Evolutionary conservation across 2,113 vertebrate genomes (phyloP).

Genomic region (Sylvilagus bachmani): DNA sequence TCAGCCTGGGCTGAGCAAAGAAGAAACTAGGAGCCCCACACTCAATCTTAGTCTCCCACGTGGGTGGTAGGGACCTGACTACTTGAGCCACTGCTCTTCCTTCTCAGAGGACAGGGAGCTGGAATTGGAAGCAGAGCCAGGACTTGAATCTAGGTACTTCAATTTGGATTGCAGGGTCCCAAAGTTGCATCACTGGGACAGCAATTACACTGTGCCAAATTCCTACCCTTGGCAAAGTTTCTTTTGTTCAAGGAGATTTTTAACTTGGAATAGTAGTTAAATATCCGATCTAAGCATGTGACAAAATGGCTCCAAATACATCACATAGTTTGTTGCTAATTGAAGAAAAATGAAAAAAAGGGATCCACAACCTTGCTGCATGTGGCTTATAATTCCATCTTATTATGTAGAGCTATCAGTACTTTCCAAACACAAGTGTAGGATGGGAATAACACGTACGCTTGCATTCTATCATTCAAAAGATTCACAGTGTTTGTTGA

Average conservation of each 20-base stretch:
- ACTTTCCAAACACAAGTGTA: slow-evolving; percentile 1
- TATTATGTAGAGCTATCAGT: background rate
- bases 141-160: too few species aligned
- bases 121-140: too few species aligned
- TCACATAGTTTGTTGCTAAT: background rate
- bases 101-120: too few species aligned
- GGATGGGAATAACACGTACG: background rate
- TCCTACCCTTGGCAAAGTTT: background rate
- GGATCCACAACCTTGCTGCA: background rate
- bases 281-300: background rate
- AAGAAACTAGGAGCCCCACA: too few species aligned
- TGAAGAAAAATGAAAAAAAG: slow-evolving; percentile 4
- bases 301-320: background rate
- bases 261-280: background rate
- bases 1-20: too few species aligned
- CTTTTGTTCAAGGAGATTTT: background rate
- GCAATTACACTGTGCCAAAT: too few species aligned
- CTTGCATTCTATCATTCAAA: background rate
- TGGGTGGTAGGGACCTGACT: too few species aligned
- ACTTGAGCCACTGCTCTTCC: too few species aligned
- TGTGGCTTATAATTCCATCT: background rate
- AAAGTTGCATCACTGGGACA: too few species aligned
- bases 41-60: too few species aligned
- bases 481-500: background rate
- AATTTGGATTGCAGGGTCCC: too few species aligned